Base-by-base conservation (phyloP, 2,888 invertebrate species). In the Calameuta filiformis region DNA sequence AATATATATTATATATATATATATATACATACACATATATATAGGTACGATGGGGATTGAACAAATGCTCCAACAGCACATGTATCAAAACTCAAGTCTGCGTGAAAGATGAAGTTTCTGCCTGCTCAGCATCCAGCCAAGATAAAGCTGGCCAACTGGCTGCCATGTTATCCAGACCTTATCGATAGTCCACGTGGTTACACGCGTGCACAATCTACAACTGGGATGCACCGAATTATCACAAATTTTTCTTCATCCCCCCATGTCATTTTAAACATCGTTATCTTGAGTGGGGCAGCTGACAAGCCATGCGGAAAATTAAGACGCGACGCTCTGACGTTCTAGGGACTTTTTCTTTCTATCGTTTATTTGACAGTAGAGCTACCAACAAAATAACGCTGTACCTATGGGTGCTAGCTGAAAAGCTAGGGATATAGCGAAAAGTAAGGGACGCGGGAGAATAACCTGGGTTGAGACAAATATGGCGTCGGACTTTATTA, bases 401-500 rank as follows among this genome's bases (percentile, higher is more conserved):
- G 6, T 56, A 56, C 56, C 56, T 9, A 56, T 56, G 23, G 56
- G 23, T 23, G 31, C 31, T 71, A 33, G 31, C 3, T 34, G 31
- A 31, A 23, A 56, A 9, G 2, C 71, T 71, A 71, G 15, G 31
- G 71, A 34, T 2, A 12, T 71, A 74, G 75, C 75, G 75, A 74
- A 79, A 80, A 77, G 78, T 30, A 73, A 79, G 81, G 77, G 33
- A 78, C 75, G 79, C 73, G 75, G 80, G 76, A 81, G 82, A 83
- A 82, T 82, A 79, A 81, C 23, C 80, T 82, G 78, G 77, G 75
- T 77, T 76, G 76, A 84, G 83, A 83, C 83, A 85, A 85, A 84
- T 83, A 82, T 82, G 79, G 77, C 80, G 81, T 81, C 80, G 81
- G 83, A 82, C 77, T 82, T 82, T 79, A 81, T 83, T 83, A 82